phyloP scores from a whole-genome alignment of 2,113 vertebrate species.

The Nannospalax galili region DNA sequence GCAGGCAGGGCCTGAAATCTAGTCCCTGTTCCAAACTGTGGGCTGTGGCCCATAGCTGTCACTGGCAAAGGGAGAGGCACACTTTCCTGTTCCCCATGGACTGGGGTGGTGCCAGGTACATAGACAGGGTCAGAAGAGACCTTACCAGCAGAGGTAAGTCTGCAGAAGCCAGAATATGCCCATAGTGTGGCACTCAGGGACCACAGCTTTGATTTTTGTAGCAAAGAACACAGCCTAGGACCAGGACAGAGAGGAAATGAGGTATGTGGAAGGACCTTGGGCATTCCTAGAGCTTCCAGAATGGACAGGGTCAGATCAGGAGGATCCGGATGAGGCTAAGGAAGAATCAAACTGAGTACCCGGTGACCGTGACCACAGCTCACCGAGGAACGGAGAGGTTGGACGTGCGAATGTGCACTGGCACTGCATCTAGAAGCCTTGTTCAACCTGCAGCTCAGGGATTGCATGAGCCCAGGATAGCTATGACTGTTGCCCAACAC shows the following conservation, averaged over 20 bases:
- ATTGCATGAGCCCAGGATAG: neutral
- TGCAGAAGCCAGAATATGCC: neutral
- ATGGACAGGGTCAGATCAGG: neutral
- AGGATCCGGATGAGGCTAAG: neutral
- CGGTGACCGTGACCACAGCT: neutral
- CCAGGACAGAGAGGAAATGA: neutral
- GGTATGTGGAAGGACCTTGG: neutral
- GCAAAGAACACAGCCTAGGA: neutral
- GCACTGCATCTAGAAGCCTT: neutral
- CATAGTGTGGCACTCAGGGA: neutral
- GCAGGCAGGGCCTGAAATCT: neutral
- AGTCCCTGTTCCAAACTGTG: neutral
- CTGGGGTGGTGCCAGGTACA: neutral
- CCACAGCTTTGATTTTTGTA: neutral
- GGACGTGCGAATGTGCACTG: too few species aligned
- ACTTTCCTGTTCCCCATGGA: neutral
- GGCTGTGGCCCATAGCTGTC: neutral
- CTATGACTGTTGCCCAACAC: neutral
- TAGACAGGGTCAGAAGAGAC: neutral
- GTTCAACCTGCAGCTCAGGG: neutral
- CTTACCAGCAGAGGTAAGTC: neutral
- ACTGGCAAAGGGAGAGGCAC: neutral
- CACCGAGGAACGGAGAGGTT: neutral
- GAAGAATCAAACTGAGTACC: neutral
- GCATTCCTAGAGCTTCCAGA: neutral